A percentile compares a stretch with the other conserved stretches of the same genome.
These are phyloP conservation scores for Orestias chungarensis DNA, from an alignment of 2,797 vertebrate species.

Conservation along the genomic window DNA sequence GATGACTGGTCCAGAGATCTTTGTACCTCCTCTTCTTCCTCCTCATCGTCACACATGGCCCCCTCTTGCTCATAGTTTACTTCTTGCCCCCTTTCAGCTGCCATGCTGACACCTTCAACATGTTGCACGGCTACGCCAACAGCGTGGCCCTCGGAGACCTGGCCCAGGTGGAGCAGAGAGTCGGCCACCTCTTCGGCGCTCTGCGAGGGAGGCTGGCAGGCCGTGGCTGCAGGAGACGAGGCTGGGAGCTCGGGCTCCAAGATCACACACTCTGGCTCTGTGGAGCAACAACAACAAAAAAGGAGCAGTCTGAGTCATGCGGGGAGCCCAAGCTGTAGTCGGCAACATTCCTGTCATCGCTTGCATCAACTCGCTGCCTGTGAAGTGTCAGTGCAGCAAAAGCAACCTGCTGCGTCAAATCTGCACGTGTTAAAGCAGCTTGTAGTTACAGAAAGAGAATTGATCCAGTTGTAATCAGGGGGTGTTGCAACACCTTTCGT, in stretches of 20 bases:
- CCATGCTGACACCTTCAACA: constrained; percentile 57
- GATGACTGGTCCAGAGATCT: constrained; percentile 69
- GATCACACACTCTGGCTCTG: constrained; percentile 80
- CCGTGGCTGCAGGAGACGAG: constrained; percentile 50
- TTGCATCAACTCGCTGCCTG: constrained; percentile 22
- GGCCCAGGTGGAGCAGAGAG: constrained; percentile 89
- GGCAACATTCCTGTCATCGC: constrained; percentile 35
- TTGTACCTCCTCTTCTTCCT: constrained; percentile 44
- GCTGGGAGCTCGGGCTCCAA: constrained; percentile 59
- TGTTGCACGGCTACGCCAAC: constrained; percentile 38
- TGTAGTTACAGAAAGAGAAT: background rate
- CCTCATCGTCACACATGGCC: constrained; percentile 53
- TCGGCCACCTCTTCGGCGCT: constrained; percentile 80
- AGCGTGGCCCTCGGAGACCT: constrained; percentile 58
- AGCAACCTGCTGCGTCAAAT: constrained; percentile 18
- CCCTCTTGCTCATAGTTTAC: constrained; percentile 63
- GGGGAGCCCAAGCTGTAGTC: constrained; percentile 40
- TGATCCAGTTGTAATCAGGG: background rate
- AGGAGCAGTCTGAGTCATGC: constrained; percentile 45
- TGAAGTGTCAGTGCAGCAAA: constrained; percentile 16
- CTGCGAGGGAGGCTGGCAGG: constrained; percentile 42
- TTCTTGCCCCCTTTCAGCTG: constrained; percentile 53
- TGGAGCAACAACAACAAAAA: constrained; percentile 42
- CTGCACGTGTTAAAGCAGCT: constrained; percentile 10
- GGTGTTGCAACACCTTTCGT: background rate